Evolutionary conservation across 2,113 vertebrate genomes (phyloP).

Genomic region (Ceyx melanurus): DNA sequence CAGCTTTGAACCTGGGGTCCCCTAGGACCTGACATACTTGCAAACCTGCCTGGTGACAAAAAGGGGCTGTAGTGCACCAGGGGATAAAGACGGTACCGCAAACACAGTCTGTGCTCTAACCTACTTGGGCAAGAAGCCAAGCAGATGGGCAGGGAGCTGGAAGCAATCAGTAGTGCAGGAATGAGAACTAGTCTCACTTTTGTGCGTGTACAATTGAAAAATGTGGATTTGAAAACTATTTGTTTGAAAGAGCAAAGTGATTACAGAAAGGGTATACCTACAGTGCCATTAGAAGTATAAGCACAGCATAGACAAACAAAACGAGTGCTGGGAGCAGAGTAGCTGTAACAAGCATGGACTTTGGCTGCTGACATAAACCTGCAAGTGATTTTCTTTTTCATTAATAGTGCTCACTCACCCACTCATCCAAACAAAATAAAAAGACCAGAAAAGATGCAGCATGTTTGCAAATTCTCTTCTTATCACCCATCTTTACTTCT

Average conservation of each 20-base stretch:
- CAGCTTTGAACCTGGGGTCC: neutral
- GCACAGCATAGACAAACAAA: neutral
- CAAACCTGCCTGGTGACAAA: neutral
- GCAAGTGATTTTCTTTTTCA: neutral
- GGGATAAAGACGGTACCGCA: neutral
- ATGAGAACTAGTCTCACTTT: neutral
- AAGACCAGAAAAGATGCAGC: neutral
- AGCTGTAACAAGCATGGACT: neutral
- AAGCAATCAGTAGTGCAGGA: neutral
- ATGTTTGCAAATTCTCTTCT: slow-evolving; percentile 22
- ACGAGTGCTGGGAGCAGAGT: neutral
- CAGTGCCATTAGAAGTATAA: neutral
- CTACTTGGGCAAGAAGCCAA: neutral
- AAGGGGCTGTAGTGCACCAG: neutral
- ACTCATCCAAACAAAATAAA: neutral
- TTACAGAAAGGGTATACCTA: neutral
- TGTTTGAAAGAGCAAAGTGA: neutral
- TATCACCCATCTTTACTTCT: neutral
- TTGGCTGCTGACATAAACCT: neutral
- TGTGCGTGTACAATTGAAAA: neutral
- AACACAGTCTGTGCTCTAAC: neutral
- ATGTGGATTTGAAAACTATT: neutral
- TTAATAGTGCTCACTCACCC: neutral
- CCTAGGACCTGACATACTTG: neutral
- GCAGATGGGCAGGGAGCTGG: neutral